These are phyloP conservation scores for Drosophila pruinosa DNA, from an alignment of 1,140 invertebrate species.

Conservation along the genomic window DNA sequence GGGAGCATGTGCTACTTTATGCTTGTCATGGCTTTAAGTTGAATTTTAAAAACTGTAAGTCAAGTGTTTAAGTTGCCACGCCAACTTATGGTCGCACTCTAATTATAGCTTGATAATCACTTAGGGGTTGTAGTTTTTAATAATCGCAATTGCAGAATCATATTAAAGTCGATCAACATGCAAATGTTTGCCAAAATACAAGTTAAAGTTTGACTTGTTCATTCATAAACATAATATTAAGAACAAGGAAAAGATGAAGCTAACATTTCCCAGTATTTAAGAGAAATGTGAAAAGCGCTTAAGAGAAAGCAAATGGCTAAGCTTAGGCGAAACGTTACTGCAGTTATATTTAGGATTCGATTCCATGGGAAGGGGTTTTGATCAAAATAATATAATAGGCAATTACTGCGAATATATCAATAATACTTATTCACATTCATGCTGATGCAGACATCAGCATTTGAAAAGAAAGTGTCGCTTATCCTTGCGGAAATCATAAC, in stretches of 20 bases:
- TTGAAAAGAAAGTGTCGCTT: background rate
- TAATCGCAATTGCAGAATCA: background rate
- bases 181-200: background rate
- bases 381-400: background rate
- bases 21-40: background rate
- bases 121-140: background rate
- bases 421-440: background rate
- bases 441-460: slow-evolving; percentile 10
- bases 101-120: slow-evolving; percentile 24
- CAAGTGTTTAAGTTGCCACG: background rate
- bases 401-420: background rate
- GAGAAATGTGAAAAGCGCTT: background rate
- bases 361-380: background rate
- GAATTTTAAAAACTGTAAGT: slow-evolving; percentile 7
- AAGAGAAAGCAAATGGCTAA: background rate
- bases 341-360: background rate
- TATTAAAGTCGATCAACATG: slow-evolving; percentile 8
- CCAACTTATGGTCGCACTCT: slow-evolving; percentile 27
- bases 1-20: background rate
- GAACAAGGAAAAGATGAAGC: background rate
- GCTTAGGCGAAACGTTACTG: background rate
- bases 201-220: background rate
- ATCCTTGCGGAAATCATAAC: slow-evolving; percentile 22
- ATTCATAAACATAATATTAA: slow-evolving; percentile 34
- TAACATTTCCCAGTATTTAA: slow-evolving; percentile 62